Evolutionary conservation across 2,797 vertebrate species (phyloP).

Genomic region (Crax fasciolata): DNA sequence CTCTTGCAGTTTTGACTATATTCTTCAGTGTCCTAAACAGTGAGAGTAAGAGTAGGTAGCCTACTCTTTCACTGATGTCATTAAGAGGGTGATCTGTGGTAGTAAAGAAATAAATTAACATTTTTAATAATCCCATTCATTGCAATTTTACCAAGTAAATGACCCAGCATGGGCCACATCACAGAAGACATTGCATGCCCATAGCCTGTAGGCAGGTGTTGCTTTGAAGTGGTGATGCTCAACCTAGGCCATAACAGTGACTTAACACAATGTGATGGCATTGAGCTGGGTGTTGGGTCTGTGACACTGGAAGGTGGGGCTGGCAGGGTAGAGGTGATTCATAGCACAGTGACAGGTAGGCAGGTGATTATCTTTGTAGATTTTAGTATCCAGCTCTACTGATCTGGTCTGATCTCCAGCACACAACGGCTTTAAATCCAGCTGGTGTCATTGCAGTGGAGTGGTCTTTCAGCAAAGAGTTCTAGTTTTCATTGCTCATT

Average conservation of each 20-base stretch:
- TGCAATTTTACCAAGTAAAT: not conserved
- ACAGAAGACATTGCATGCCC: not conserved
- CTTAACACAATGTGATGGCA: fast-evolving
- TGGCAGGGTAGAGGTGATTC: not conserved
- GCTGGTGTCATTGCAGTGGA: not conserved
- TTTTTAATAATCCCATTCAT: not conserved
- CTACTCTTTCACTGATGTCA: fast-evolving
- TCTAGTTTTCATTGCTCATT: not conserved
- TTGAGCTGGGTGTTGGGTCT: not conserved
- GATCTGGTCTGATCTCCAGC: not conserved
- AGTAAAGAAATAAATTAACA: not conserved
- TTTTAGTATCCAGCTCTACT: not conserved
- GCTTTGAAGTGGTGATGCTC: not conserved
- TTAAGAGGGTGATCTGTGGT: not conserved
- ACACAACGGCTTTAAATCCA: not conserved
- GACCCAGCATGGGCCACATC: not conserved
- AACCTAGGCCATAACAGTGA: not conserved
- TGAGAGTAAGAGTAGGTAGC: fast-evolving
- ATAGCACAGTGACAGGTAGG: not conserved
- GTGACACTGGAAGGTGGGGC: not conserved
- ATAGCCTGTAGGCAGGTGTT: not conserved
- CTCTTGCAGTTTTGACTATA: not conserved
- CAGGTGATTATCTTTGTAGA: not conserved
- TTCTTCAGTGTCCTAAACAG: not conserved
- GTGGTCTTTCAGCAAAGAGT: not conserved